A percentile compares a stretch with the other conserved stretches of the same genome.
Evolutionary conservation across 2,888 invertebrate genomes (phyloP).

Genomic region (Lottia scabra): DNA sequence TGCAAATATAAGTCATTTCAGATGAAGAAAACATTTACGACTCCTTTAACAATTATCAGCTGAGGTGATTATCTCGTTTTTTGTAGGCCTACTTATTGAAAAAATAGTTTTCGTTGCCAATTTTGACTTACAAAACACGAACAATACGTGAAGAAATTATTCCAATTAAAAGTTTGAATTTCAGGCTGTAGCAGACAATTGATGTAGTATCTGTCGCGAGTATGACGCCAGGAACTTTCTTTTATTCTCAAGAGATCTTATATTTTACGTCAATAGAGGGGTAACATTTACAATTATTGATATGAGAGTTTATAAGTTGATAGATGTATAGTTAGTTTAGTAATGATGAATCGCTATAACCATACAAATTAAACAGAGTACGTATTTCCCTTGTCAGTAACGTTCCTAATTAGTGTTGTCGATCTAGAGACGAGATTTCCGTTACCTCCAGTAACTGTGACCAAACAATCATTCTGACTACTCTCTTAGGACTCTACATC

Average conservation of each 20-base stretch:
- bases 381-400: neutral
- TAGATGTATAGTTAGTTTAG: neutral
- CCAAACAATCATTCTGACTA: conserved; percentile 1
- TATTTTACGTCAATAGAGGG: neutral
- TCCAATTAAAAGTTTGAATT: too few relatives aligned
- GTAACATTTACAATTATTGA: conserved; percentile 7
- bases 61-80: too few relatives aligned
- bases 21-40: too few relatives aligned
- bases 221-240: conserved; percentile 3
- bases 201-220: neutral
- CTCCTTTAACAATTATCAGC: too few relatives aligned
- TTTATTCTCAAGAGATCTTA: neutral
- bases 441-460: neutral
- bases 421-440: conserved; percentile 1
- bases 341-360: neutral
- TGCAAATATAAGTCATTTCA: too few relatives aligned
- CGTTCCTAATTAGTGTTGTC: neutral
- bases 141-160: too few relatives aligned
- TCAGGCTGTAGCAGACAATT: neutral
- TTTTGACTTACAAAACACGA: too few relatives aligned
- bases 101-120: too few relatives aligned
- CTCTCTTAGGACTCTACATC: neutral
- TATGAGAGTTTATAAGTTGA: neutral
- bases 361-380: neutral
- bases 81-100: too few relatives aligned